Percentiles rank a stretch among this genome's conserved stretches.
These are phyloP conservation scores for Pheosia gnoma DNA, from an alignment of 2,888 invertebrate species.

Conservation along the genomic window DNA sequence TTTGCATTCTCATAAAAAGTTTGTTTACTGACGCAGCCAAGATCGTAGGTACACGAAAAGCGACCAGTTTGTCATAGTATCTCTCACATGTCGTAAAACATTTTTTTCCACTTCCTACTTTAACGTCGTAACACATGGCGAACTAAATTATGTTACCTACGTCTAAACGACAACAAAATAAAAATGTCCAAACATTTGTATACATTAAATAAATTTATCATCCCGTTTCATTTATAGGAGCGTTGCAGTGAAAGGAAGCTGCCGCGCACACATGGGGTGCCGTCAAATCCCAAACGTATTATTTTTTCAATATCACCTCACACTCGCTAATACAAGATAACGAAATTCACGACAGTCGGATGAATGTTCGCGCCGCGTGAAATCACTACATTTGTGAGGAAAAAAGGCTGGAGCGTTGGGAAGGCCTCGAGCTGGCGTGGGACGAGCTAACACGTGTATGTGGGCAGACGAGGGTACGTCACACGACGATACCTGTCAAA, in stretches of 20 bases:
- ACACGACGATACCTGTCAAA: slow-evolving; percentile 81
- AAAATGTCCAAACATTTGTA: slow-evolving; percentile 85
- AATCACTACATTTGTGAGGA: slow-evolving; percentile 78
- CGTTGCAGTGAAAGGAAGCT: slow-evolving; percentile 78
- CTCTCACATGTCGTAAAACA: slow-evolving; percentile 78
- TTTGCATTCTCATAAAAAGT: slow-evolving; percentile 50
- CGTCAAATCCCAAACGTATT: slow-evolving; percentile 82
- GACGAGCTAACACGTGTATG: slow-evolving; percentile 77
- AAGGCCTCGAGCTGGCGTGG: slow-evolving; percentile 56
- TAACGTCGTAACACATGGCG: slow-evolving; percentile 80
- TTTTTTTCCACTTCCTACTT: slow-evolving; percentile 81
- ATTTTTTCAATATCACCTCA: slow-evolving; percentile 80
- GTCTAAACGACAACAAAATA: slow-evolving; percentile 81
- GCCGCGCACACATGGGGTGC: slow-evolving; percentile 79
- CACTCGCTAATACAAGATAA: slow-evolving; percentile 79
- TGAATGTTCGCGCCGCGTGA: slow-evolving; percentile 83
- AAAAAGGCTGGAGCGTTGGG: slow-evolving; percentile 60
- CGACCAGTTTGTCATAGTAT: slow-evolving; percentile 70
- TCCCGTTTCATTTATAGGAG: slow-evolving; percentile 75
- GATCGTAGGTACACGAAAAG: slow-evolving; percentile 61
- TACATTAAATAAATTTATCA: slow-evolving; percentile 84
- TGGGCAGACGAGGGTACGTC: slow-evolving; percentile 76
- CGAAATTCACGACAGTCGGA: slow-evolving; percentile 79
- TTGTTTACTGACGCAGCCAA: slow-evolving; percentile 53
- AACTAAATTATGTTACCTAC: slow-evolving; percentile 83